Base-by-base conservation (phyloP, 1,140 invertebrate genomes). In the Heliconius nattereri region DNA sequence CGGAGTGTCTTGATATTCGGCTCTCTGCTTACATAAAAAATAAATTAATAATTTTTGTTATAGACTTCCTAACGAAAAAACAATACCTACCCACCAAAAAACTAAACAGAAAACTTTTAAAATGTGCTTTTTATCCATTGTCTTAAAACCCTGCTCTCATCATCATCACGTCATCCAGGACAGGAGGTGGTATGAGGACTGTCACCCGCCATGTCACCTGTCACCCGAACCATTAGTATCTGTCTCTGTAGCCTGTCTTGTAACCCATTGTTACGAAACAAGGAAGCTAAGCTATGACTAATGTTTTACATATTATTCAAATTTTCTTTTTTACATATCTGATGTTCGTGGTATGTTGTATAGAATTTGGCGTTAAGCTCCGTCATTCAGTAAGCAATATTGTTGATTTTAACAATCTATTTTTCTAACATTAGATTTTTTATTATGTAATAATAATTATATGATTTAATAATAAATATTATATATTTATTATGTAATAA, bases 201-300 rank as follows among this genome's bases (percentile, higher is more conserved):
- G 60, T 66, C 60, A 66, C 60, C 60, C 60, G 60, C 60, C 60
- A 66, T 29, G 60, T 66, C 60, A 66, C 23, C 60, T 66, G 60
- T 66, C 60, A 66, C 60, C 9, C 29, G 11, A 29, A 66, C 60
- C 60, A 66, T 66, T 66, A 66, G 60, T 66, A 66, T 7, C 60
- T 66, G 26, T 66, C 60, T 11, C 49, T 29, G 57, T 11, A 66
- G 16, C 60, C 60, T 20, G 49, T 66, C 60, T 26, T 66, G 23
- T 29, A 29, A 13, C 60, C 60, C 60, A 66, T 66, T 66, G 60
- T 66, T 66, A 23, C 11, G 60, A n/a, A 66, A 66, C 60, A 29
- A 66, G 60, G 60, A 66, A 66, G 60, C 26, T 23, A 8, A n/a
- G 26, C 60, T 66, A 26, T 66, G 60, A 66, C 3, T 45, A 16